phyloP scores from a whole-genome alignment of 2,113 vertebrate species.

The Microcebus tavaratra region DNA sequence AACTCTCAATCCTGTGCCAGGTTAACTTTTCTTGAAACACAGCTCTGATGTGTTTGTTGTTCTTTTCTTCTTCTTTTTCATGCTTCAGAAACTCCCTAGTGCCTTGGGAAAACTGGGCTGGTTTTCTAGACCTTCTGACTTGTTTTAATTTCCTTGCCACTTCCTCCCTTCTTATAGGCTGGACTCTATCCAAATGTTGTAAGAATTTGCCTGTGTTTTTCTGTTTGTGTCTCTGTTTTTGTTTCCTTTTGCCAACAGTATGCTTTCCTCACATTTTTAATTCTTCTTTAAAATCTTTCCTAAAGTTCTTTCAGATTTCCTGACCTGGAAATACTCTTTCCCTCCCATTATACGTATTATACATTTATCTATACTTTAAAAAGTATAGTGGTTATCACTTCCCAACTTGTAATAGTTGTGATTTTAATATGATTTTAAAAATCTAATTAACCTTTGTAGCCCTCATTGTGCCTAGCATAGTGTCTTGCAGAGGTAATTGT shows the following conservation, averaged over 20 bases:
- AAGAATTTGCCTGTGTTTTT: slow-evolving; percentile 36
- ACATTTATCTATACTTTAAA: not conserved
- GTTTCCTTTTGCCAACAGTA: slow-evolving; percentile 16
- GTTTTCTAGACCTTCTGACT: slow-evolving; percentile 44
- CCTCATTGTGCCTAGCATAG: not conserved
- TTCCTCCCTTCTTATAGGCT: slow-evolving; percentile 25
- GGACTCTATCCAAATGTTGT: slow-evolving; percentile 14
- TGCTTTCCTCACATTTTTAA: slow-evolving; percentile 11
- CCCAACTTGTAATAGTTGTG: not conserved
- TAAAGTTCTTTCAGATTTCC: not conserved
- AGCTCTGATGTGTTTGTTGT: not conserved
- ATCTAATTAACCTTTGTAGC: not conserved
- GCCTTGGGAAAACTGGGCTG: not conserved
- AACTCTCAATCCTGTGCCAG: not conserved
- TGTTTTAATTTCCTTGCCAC: slow-evolving; percentile 58
- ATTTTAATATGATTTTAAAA: not conserved
- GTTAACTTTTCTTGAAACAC: slow-evolving; percentile 36
- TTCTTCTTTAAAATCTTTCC: slow-evolving; percentile 1
- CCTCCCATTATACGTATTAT: not conserved
- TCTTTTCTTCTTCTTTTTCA: slow-evolving; percentile 31
- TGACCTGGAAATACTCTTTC: not conserved
- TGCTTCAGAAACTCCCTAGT: slow-evolving; percentile 35
- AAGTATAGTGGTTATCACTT: not conserved
- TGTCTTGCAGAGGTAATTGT: not conserved
- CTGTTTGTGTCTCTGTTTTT: not conserved